Evolutionary conservation across 2,113 vertebrate species (phyloP).

Genomic region (Ammodytes dubius): DNA sequence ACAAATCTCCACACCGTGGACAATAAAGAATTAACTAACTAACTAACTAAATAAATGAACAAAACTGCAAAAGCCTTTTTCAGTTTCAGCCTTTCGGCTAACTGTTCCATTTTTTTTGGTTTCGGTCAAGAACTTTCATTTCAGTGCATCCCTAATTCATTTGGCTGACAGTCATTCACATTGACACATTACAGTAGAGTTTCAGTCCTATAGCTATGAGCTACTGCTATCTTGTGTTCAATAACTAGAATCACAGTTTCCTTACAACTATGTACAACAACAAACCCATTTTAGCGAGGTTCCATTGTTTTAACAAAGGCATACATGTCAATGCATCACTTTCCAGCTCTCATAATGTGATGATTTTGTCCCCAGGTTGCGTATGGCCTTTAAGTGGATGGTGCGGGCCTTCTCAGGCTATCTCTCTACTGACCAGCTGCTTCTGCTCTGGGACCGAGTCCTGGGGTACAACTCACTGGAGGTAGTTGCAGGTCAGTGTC

Average conservation of each 20-base stretch:
- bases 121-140: no score
- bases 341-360: background rate
- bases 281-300: background rate
- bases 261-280: background rate
- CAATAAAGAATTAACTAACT: no score
- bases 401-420: slow-evolving; percentile 98
- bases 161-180: no score
- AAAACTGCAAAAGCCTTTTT: no score
- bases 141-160: no score
- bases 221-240: slow-evolving; percentile 77
- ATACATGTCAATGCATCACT: no score
- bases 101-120: no score
- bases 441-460: slow-evolving; percentile 97
- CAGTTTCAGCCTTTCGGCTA: no score
- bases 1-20: no score
- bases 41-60: no score
- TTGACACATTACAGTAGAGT: no score
- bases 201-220: background rate
- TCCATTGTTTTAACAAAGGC: no score
- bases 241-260: slow-evolving; percentile 13
- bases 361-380: slow-evolving; percentile 84
- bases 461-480: slow-evolving; percentile 96
- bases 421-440: slow-evolving; percentile 96
- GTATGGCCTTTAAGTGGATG: slow-evolving; percentile 99
- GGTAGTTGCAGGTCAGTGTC: slow-evolving; percentile 90